phyloP scores from a whole-genome alignment of 2,888 invertebrate species.

The Augiades crinisus region DNA sequence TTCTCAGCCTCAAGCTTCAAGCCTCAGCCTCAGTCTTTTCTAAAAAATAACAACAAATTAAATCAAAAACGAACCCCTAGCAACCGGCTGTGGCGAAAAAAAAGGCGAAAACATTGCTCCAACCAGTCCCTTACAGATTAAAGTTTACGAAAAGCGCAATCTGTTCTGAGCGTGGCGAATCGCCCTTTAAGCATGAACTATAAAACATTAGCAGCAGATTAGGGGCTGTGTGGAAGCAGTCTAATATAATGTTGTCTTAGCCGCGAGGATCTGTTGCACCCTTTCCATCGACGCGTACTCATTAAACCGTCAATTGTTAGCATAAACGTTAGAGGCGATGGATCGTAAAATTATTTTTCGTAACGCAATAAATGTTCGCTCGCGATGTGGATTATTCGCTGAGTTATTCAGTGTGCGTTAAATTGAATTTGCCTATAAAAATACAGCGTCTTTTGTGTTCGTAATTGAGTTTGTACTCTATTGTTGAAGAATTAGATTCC shows the following conservation, averaged over 20 bases:
- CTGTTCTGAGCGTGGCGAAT: conserved; percentile 57
- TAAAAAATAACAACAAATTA: too few species aligned
- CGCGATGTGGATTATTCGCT: conserved; percentile 21
- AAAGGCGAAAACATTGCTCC: conserved; percentile 27
- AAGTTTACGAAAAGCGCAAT: conserved; percentile 53
- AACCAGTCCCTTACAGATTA: conserved; percentile 43
- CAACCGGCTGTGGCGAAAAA: neutral
- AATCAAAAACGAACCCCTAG: neutral
- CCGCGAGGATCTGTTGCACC: conserved; percentile 34
- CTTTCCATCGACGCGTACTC: conserved; percentile 38
- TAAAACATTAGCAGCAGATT: conserved; percentile 58
- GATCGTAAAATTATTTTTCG: conserved; percentile 24
- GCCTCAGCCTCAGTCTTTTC: too few species aligned
- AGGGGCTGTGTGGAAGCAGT: conserved; percentile 42
- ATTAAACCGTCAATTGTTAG: conserved; percentile 17
- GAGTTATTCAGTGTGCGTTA: conserved; percentile 43
- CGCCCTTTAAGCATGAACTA: conserved; percentile 48
- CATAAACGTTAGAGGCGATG: conserved; percentile 22
- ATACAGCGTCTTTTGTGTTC: neutral
- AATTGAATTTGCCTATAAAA: conserved; percentile 47
- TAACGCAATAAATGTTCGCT: conserved; percentile 22
- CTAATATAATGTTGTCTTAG: conserved; percentile 44
- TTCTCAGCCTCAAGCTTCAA: too few species aligned
- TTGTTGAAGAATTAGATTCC: neutral
- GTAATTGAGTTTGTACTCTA: conserved; percentile 1